Base-by-base conservation (phyloP, 1,140 invertebrate genomes). In the Megalonaias nervosa region DNA sequence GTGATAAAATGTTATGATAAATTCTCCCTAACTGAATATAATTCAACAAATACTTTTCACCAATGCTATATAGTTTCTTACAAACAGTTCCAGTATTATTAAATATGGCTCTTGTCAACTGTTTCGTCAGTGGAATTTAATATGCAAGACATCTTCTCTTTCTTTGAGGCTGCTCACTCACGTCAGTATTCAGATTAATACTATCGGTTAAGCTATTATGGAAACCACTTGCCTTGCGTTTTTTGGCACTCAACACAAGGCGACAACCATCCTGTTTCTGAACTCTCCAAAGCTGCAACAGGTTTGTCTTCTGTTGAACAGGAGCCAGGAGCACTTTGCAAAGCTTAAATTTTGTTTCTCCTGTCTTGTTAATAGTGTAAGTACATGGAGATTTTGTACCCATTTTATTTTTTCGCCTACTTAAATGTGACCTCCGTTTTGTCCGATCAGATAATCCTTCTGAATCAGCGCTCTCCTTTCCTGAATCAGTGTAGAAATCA, bases 101-200 rank as follows among this genome's bases (percentile, higher is more conserved):
- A 9, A 38, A 38, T 38, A 38, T 38, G 2, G 38, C 4, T 2
- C 6, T 38, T 5, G 38, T 38, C 4, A 38, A 38, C 4, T 38
- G 4, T 38, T 38, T 38, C 0, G 38, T 6, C 9, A 9, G 0
- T 48, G 11, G 6, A 31, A 21, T 48, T 69, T 64, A 77, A 67
- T 77, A 77, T 17, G 72, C 68, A 61, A 77, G 75, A 61, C 75
- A 77, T 59, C 59, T 77, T 48, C 69, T 56, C 67, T 77, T 77
- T 38, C 57, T 23, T 13, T 21, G 12, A 38, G 75, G 75, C n/a
- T 71, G 38, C 48, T 26, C 56, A 31, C 19, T 61, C 38, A n/a
- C 1, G 2, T 14, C 14, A 61, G 1, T 48, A 26, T 17, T 31
- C 19, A 21, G 58, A 5, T 21, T 31, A 48, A 14, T 9, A 64